A percentile compares a stretch with the other conserved stretches of the same genome.
Evolutionary conservation across 2,113 vertebrate species (phyloP).

Genomic region (Onychorhynchus coronatus): DNA sequence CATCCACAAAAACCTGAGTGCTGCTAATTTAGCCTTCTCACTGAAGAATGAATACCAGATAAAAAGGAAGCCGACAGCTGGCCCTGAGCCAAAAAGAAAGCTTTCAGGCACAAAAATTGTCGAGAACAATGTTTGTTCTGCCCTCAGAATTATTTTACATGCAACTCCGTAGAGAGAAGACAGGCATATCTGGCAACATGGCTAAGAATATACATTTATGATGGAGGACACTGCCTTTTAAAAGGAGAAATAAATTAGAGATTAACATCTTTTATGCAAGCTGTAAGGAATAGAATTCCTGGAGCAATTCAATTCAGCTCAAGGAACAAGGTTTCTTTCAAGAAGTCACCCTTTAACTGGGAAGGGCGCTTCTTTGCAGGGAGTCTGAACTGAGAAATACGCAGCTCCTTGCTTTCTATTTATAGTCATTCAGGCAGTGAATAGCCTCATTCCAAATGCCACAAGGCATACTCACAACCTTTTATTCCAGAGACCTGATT

Average conservation of each 20-base stretch:
- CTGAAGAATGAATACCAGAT: conserved; percentile 64
- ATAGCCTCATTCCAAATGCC: conserved; percentile 78
- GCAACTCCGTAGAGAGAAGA: conserved; percentile 5
- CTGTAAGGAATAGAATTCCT: conserved; percentile 42
- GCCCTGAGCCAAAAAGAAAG: conserved; percentile 62
- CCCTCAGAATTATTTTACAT: not conserved
- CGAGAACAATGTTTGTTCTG: conserved; percentile 20
- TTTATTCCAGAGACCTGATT: conserved; percentile 73
- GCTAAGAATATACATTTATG: conserved; percentile 29
- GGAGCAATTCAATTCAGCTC: conserved; percentile 64
- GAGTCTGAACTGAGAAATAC: conserved; percentile 55
- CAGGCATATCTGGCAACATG: not conserved
- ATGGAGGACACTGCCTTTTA: not conserved
- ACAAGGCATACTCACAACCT: conserved; percentile 76
- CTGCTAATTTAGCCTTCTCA: conserved; percentile 71
- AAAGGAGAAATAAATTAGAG: conserved; percentile 62
- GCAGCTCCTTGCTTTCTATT: conserved; percentile 74
- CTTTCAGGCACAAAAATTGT: conserved; percentile 59
- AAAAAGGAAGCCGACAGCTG: conserved; percentile 72
- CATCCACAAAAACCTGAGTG: conserved; percentile 27
- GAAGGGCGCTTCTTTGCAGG: conserved; percentile 61
- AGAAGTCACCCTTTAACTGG: conserved; percentile 67
- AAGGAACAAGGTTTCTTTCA: conserved; percentile 71
- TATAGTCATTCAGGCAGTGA: conserved; percentile 81
- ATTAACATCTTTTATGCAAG: conserved; percentile 40